Evolutionary conservation across 53 echinoderm and acorn worm species (phyloP).

Genomic region (Echinarachnius parma): DNA sequence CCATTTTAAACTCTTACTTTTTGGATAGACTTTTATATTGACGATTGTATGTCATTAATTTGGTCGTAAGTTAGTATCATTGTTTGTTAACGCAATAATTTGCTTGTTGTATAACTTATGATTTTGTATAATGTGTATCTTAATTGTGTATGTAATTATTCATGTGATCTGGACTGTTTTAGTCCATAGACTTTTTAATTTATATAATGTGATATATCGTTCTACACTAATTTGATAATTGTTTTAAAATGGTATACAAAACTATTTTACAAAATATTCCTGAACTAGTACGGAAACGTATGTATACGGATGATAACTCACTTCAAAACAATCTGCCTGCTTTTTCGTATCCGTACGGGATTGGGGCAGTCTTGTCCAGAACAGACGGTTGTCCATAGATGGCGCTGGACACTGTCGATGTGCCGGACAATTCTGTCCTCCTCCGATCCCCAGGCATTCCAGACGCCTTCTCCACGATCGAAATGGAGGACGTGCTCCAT

Average conservation of each 20-base stretch:
- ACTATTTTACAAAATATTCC: no score
- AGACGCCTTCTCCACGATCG: background rate
- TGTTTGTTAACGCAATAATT: no score
- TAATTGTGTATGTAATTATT: no score
- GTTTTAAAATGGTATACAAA: no score
- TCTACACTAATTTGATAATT: background rate
- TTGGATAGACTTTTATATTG: no score
- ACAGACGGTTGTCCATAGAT: background rate
- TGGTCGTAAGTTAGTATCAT: no score
- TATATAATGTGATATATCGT: background rate
- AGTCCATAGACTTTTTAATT: background rate
- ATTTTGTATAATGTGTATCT: no score
- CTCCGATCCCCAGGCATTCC: conserved; percentile 1
- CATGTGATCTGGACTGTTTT: background rate
- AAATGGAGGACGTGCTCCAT: background rate
- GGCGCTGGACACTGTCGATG: background rate
- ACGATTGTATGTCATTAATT: no score
- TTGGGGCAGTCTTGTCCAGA: background rate
- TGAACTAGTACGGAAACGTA: no score
- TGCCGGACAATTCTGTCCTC: background rate
- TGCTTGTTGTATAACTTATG: no score
- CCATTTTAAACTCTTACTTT: no score
- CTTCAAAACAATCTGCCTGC: background rate
- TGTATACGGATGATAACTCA: no score
- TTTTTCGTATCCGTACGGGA: background rate